Percentiles rank a stretch among this genome's conserved stretches.
Evolutionary conservation across 2,888 invertebrate genomes (phyloP).

Genomic region (Apeira syringaria): DNA sequence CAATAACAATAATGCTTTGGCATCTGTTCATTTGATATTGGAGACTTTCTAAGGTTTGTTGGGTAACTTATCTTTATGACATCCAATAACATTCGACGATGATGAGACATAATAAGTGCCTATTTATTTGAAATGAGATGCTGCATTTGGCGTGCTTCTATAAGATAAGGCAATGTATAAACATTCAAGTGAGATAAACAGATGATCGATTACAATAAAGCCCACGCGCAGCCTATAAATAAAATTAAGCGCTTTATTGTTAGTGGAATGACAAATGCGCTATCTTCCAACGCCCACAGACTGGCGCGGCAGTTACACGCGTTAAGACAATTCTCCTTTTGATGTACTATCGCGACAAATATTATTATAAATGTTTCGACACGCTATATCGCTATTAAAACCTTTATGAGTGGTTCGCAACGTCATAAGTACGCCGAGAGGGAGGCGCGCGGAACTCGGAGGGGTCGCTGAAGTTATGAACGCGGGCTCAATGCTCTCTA

Average conservation of each 20-base stretch:
- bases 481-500: slow-evolving; percentile 49
- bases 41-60: slow-evolving; percentile 4
- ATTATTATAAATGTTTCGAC: slow-evolving; percentile 75
- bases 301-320: slow-evolving; percentile 25
- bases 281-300: slow-evolving; percentile 63
- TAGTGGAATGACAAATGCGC: slow-evolving; percentile 73
- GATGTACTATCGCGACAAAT: slow-evolving; percentile 61
- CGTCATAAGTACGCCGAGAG: slow-evolving; percentile 53
- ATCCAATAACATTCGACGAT: slow-evolving; percentile 1
- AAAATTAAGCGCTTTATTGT: slow-evolving; percentile 74
- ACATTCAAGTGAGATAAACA: slow-evolving; percentile 51
- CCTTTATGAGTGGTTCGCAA: slow-evolving; percentile 60
- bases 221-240: slow-evolving; percentile 72
- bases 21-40: slow-evolving; percentile 6
- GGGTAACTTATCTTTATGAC: not conserved
- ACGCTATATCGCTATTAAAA: slow-evolving; percentile 73
- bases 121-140: not conserved
- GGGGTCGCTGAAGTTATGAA: slow-evolving; percentile 53
- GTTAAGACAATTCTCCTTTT: slow-evolving; percentile 51
- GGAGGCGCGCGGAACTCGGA: slow-evolving; percentile 47
- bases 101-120: not conserved
- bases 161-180: slow-evolving; percentile 47
- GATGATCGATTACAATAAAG: slow-evolving; percentile 56
- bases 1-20: slow-evolving; percentile 27
- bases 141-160: slow-evolving; percentile 10